Evolutionary conservation across 2,888 invertebrate species (phyloP).

Genomic region (Drosophila ezoana): DNA sequence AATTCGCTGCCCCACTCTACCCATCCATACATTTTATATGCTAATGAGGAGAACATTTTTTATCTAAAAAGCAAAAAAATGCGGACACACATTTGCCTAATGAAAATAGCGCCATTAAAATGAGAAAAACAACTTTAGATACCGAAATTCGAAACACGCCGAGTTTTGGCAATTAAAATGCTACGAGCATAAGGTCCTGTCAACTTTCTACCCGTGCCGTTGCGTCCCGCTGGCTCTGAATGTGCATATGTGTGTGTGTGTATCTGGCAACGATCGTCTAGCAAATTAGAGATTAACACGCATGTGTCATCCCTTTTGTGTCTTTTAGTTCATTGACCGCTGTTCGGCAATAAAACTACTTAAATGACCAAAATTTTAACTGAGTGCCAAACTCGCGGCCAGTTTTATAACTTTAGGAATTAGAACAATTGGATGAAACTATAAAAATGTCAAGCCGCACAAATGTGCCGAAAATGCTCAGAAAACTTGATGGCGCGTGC

Average conservation of each 20-base stretch:
- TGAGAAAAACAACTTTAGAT: conserved; percentile 82
- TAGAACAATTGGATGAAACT: conserved; percentile 77
- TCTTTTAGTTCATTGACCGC: conserved; percentile 70
- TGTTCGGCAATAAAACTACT: conserved; percentile 60
- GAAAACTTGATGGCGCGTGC: conserved; percentile 46
- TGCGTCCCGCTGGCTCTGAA: conserved; percentile 39
- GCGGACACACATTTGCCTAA: conserved; percentile 81
- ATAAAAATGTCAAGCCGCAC: conserved; percentile 76
- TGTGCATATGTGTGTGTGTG: conserved; percentile 17
- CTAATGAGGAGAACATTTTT: conserved; percentile 70
- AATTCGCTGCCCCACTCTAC: conserved; percentile 42
- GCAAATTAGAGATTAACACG: conserved; percentile 82
- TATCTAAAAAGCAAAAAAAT: conserved; percentile 68
- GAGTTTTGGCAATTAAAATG: conserved; percentile 80
- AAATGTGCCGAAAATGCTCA: conserved; percentile 50
- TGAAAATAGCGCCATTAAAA: conserved; percentile 81
- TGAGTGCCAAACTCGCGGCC: conserved; percentile 61
- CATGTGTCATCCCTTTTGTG: conserved; percentile 72
- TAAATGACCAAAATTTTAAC: conserved; percentile 51
- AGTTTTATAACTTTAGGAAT: conserved; percentile 71
- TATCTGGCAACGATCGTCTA: conserved; percentile 61
- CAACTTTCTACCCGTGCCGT: conserved; percentile 20
- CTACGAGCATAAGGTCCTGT: conserved; percentile 66
- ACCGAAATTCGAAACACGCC: conserved; percentile 76
- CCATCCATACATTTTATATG: conserved; percentile 72